These are phyloP conservation scores for Metaphire vulgaris DNA, from an alignment of 1,140 invertebrate species.

Conservation along the genomic window DNA sequence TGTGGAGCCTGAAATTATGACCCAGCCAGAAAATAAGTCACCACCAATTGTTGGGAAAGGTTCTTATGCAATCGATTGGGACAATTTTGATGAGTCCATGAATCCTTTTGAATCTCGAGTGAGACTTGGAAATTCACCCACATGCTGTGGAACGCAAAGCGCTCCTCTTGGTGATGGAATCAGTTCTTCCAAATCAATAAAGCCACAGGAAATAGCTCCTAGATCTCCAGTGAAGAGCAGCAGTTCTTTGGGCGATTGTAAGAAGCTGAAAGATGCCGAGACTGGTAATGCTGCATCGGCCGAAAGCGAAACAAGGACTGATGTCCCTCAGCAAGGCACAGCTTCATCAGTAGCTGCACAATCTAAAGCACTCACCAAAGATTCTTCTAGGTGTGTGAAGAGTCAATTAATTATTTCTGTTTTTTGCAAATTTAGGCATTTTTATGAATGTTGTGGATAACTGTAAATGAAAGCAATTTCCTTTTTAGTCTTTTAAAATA, in stretches of 20 bases:
- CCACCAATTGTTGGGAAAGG: slow-evolving; percentile 1
- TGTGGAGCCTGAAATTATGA: background rate
- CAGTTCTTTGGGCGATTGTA: background rate
- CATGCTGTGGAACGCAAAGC: background rate
- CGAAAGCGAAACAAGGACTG: background rate
- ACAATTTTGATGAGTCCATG: slow-evolving; percentile 4
- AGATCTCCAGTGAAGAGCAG: background rate
- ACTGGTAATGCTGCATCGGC: background rate
- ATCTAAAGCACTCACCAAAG: too few relatives aligned
- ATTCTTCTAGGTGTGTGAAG: too few relatives aligned
- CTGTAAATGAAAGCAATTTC: too few relatives aligned
- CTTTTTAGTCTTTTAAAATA: too few relatives aligned
- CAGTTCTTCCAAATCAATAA: background rate
- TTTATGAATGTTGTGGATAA: too few relatives aligned
- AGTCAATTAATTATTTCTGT: too few relatives aligned
- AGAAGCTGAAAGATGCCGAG: background rate
- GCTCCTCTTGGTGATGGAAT: background rate
- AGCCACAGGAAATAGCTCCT: background rate
- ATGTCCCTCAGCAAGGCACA: background rate
- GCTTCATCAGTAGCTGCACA: background rate
- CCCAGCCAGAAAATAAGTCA: background rate
- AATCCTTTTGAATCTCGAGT: background rate
- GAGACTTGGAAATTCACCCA: background rate
- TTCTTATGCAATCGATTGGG: slow-evolving; percentile 10
- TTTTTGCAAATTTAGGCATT: too few relatives aligned